Conservation (phyloP, 2,113 vertebrate genomes). For the Melanerpes aurifrons region DNA sequence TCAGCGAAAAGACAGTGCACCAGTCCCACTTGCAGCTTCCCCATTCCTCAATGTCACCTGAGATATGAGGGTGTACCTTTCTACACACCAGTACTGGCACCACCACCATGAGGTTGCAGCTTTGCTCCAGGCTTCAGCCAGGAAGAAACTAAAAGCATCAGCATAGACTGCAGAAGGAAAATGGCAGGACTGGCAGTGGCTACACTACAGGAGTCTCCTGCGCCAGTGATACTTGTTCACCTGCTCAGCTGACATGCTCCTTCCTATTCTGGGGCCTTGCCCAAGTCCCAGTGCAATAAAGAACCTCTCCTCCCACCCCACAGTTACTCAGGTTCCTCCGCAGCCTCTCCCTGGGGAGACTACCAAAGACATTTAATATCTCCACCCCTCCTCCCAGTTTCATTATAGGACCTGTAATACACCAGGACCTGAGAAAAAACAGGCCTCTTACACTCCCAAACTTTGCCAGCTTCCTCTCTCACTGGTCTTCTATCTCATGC, state of each 20-base stretch:
- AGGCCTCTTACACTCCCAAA: not conserved
- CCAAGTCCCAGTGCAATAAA: not conserved
- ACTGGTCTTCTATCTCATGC: not conserved
- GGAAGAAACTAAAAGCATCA: not conserved
- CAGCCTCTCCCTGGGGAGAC: not conserved
- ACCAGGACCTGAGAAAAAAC: not conserved
- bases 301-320: not conserved
- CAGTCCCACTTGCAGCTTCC: not conserved
- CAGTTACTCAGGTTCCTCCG: not conserved
- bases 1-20: not conserved
- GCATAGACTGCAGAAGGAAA: not conserved
- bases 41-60: rapidly evolving
- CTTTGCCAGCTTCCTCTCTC: not conserved
- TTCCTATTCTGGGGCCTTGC: not conserved
- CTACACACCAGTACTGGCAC: not conserved
- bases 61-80: not conserved
- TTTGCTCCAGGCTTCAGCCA: not conserved
- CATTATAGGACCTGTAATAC: not conserved
- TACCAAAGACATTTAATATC: not conserved
- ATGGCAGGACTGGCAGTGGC: not conserved
- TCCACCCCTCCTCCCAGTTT: not conserved
- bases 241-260: not conserved
- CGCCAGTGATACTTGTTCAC: not conserved
- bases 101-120: not conserved
- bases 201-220: not conserved